Evolutionary conservation across 1,140 invertebrate species (phyloP).

Genomic region (Pomphorhynchus laevis): DNA sequence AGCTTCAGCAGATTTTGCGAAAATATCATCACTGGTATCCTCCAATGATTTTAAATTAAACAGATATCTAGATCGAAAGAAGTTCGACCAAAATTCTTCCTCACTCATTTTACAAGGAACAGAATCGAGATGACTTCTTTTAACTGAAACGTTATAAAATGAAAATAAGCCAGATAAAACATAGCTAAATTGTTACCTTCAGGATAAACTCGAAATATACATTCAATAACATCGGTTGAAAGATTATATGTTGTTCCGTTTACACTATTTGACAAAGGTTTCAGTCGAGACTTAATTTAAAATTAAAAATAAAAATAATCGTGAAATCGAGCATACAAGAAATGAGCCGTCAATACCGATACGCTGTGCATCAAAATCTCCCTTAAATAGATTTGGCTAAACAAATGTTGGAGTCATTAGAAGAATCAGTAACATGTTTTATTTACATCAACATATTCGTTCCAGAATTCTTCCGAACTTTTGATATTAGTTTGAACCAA

Average conservation of each 20-base stretch:
- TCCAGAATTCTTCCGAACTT: constrained; percentile 77
- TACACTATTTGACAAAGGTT: constrained; percentile 73
- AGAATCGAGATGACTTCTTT: constrained; percentile 71
- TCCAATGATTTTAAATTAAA: constrained; percentile 72
- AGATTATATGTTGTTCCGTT: constrained; percentile 76
- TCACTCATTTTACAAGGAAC: constrained; percentile 76
- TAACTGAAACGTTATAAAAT: constrained; percentile 26
- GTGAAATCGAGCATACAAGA: neutral
- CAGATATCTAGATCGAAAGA: constrained; percentile 99
- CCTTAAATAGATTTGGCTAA: constrained; percentile 1
- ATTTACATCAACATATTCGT: constrained; percentile 32
- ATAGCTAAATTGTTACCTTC: constrained; percentile 23
- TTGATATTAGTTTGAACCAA: constrained; percentile 66
- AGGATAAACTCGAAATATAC: constrained; percentile 94
- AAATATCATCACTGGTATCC: constrained; percentile 47
- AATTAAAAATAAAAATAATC: constrained; percentile 10
- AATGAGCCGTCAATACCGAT: constrained; percentile 6
- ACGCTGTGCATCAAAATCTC: constrained; percentile 1
- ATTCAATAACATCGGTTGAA: constrained; percentile 70
- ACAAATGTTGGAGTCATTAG: constrained; percentile 26
- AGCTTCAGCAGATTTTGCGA: constrained; percentile 71
- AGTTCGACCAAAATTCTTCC: constrained; percentile 89
- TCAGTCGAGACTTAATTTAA: constrained; percentile 37
- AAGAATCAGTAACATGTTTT: constrained; percentile 25
- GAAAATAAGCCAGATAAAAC: constrained; percentile 7